phyloP scores from a whole-genome alignment of 2,113 vertebrate genomes.

The Nibea coibor region DNA sequence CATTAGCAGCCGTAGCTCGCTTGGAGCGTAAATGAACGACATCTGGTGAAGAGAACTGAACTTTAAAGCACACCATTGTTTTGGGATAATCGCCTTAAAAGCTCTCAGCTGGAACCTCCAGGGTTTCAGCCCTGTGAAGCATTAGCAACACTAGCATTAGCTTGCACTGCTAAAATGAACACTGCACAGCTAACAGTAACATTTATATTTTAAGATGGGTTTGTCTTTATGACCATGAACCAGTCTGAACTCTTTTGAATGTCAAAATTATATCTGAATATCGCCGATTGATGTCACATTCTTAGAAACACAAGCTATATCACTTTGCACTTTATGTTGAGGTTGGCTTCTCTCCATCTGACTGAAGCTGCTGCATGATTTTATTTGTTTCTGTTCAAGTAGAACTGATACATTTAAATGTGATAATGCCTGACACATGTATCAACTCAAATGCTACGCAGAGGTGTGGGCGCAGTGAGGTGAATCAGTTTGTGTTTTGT shows the following conservation, averaged over 20 bases:
- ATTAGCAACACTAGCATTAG: neutral
- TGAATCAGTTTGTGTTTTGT: neutral
- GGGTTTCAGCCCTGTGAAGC: neutral
- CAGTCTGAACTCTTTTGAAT: neutral
- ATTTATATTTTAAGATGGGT: neutral
- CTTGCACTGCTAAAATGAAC: neutral
- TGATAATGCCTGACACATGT: neutral
- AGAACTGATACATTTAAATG: too few relatives aligned
- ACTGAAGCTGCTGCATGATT: neutral
- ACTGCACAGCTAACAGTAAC: neutral
- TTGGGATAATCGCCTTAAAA: neutral
- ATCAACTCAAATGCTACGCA: neutral
- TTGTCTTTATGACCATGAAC: neutral
- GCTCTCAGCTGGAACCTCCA: neutral
- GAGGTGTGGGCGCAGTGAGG: neutral
- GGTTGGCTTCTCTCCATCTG: neutral
- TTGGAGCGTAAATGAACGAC: conserved; percentile 2
- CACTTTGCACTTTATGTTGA: neutral
- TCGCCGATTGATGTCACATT: neutral
- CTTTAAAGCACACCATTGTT: neutral
- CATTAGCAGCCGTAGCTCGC: neutral
- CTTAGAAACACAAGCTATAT: too few relatives aligned
- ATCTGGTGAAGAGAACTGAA: conserved; percentile 9
- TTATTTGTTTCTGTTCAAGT: neutral
- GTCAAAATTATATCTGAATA: too few relatives aligned